Conservation (phyloP, 2,797 vertebrate species). For the Gallinago nigripennis region DNA sequence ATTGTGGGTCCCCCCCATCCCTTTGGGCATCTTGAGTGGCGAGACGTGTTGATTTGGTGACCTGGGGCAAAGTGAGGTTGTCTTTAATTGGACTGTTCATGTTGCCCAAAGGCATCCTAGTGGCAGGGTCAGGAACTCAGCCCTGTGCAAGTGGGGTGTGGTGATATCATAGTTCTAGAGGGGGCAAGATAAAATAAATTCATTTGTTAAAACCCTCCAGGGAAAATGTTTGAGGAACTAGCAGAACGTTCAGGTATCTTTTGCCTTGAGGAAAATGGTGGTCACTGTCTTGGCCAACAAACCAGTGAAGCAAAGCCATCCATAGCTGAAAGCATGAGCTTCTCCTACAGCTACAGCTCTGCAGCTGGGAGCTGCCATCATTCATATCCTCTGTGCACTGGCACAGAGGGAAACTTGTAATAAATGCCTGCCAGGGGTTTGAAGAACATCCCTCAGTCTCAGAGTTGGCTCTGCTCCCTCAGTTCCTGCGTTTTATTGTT, state of each 20-base stretch:
- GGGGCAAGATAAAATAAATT: not conserved
- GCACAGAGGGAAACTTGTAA: not conserved
- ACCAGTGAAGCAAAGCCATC: not conserved
- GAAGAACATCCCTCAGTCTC: not conserved
- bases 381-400: not conserved
- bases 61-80: not conserved
- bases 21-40: not conserved
- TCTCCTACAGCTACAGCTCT: not conserved
- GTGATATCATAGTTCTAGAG: not conserved
- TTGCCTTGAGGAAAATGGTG: not conserved
- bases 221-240: not conserved
- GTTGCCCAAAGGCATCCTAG: not conserved
- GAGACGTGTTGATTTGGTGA: not conserved
- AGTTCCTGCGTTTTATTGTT: not conserved
- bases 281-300: not conserved
- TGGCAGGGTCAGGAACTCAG: not conserved
- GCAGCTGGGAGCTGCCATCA: not conserved
- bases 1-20: not conserved
- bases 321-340: not conserved
- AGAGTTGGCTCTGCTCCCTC: not conserved
- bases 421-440: not conserved
- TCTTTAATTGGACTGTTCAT: no score
- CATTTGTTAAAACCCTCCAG: not conserved
- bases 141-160: not conserved
- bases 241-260: not conserved